A percentile compares a stretch with the other conserved stretches of the same genome.
Evolutionary conservation across 2,113 vertebrate genomes (phyloP).

Genomic region (Chloebia gouldiae): DNA sequence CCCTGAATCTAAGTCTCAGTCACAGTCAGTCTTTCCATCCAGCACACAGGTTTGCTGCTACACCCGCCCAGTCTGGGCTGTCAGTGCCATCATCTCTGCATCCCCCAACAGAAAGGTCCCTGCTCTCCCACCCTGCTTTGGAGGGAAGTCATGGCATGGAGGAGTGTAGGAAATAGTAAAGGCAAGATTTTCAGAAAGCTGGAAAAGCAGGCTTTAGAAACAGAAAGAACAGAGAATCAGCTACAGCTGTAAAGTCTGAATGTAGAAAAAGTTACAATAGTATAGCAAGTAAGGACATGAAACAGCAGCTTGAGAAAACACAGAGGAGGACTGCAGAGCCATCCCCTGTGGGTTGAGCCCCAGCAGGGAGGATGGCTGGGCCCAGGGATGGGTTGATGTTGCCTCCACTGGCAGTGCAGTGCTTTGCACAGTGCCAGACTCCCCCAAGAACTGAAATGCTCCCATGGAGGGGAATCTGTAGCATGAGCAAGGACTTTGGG

Average conservation of each 20-base stretch:
- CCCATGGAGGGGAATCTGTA: background rate
- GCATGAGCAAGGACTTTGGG: background rate
- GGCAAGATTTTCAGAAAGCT: background rate
- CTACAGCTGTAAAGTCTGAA: background rate
- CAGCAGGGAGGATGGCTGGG: background rate
- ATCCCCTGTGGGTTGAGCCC: background rate
- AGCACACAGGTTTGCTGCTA: background rate
- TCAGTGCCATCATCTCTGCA: fast-evolving
- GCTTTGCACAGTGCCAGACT: fast-evolving
- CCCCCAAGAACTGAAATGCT: background rate
- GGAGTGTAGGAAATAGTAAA: background rate
- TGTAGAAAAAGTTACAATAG: background rate
- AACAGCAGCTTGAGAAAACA: background rate
- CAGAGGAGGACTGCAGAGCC: background rate
- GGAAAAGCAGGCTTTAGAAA: background rate
- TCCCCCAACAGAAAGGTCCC: background rate
- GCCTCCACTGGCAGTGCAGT: background rate
- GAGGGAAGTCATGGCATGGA: background rate
- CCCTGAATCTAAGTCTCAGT: background rate
- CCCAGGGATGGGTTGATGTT: background rate
- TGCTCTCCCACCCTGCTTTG: background rate
- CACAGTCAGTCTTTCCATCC: background rate
- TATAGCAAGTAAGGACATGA: background rate
- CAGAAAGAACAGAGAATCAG: background rate
- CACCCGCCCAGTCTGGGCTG: fast-evolving